Evolutionary conservation across 2,797 vertebrate species (phyloP), one percentile per base, ranked within the genome.

Genomic region (Myioborus melanocephalus): DNA sequence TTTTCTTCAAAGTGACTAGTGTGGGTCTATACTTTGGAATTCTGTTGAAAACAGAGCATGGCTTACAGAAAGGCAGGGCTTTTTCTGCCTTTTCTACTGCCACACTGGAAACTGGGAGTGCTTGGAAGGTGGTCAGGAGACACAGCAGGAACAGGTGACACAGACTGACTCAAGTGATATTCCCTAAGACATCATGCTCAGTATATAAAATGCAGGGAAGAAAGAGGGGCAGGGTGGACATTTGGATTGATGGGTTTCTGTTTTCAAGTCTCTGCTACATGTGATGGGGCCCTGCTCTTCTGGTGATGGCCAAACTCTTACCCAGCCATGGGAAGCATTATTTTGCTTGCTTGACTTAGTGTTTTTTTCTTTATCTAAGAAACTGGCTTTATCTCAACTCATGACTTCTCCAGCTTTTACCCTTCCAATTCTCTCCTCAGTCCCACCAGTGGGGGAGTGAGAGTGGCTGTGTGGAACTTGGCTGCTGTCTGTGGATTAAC

Each of bases 341-440:
- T 26, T 80, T 44, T 30, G 3, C 20, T 50, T 39, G 10, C 37
- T 52, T 59, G 13, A 6, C 21, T 39, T 39, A 34, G 11, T 26
- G 21, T 6, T 12, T 46, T 39, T 46, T 59, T 6, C 14, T 39
- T 59, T 34, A 17, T 14, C 30, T 72, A 12, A 28, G 6, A n/a
- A 57, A 39, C 5, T 49, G 4, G 43, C 32, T 27, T 35, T 57
- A n/a, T n/a, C 16, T 65, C 23, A 57, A 15, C 5, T 23, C 32
- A 37, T n/a, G 19, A 28, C 5, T 57, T 80, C 37, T 34, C 8
- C 14, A 12, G 13, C 20, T 66, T 39, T 59, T n/a, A 39, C 9
- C 8, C n/a, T 53, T 46, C 17, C 0, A 0, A 15, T 59, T 34
- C 28, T 80, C 14, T 22, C 28, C 23, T 26, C 10, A 18, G 15